These are phyloP conservation scores for Bos taurus DNA, from an alignment of 2,113 vertebrate genomes.

Conservation along the genomic window ARS-UCD2.0 NC_037348.1:27193001-27193500, in stretches of 20 bases:
- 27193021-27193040: not conserved
- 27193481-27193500: not conserved
- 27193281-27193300: not conserved
- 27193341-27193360: not conserved
- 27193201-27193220: not conserved
- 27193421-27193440: not conserved
- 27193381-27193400: not conserved
- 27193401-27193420: not conserved
- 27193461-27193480: not conserved
- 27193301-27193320: not conserved
- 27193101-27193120: not conserved
- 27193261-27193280: not conserved
- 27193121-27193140: not conserved
- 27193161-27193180: not conserved
- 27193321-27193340: not conserved
- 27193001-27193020: not conserved
- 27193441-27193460: not conserved
- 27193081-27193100: not conserved
- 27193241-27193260: not conserved
- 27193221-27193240: not conserved
- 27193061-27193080: fast-evolving
- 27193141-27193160: not conserved
- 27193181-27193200: not conserved
- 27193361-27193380: not conserved
- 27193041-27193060: not conserved